Evolutionary conservation across 2,113 vertebrate species (phyloP), one percentile per base, ranked within the genome.

Genomic region (Dipodomys merriami): DNA sequence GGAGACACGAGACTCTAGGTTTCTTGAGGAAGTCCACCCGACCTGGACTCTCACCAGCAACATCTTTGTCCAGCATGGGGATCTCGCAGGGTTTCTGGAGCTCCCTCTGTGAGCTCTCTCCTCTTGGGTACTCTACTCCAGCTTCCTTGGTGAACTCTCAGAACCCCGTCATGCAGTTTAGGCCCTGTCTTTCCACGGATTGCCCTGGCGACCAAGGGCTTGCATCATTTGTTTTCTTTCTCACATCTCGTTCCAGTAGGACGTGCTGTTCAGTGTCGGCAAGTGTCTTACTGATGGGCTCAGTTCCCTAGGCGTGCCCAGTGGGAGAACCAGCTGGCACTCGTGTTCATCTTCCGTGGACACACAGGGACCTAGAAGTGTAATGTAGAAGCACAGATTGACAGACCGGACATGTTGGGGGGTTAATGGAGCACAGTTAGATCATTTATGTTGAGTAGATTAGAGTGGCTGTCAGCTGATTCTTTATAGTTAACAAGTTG

Each of bases 341-440:
- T 53, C 6, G 69, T 12, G 1, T 44, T 20, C 6, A 0, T 39
- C 20, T 35, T n/a, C 27, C 46, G 60, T 35, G 68, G 27, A 73
- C 35, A 80, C 19, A 46, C 64, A 29, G 6, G 12, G 15, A 20
- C 7, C 16, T 16, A 20, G 11, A 13, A 23, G 29, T 16, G 5
- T 6, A 18, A 49, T 13, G 30, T 0, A 2, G n/a, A 57, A 46
- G 82, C 33, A 39, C 53, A 15, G 7, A 11, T 12, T 18, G 33
- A 35, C 22, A 39, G 62, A 9, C 5, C 13, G 46, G 15, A n/a
- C 10, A 6, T 67, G 68, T 30, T n/a, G 77, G 11, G 78, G n/a
- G 29, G 25, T 30, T 30, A 29, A 0, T 2, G 79, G 49, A 6
- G 7, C 0, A 3, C 1, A 3, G 13, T 16, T 33, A 5, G 46